These are phyloP conservation scores for Emberiza fucata DNA, from an alignment of 2,113 vertebrate genomes.

Conservation along the genomic window DNA sequence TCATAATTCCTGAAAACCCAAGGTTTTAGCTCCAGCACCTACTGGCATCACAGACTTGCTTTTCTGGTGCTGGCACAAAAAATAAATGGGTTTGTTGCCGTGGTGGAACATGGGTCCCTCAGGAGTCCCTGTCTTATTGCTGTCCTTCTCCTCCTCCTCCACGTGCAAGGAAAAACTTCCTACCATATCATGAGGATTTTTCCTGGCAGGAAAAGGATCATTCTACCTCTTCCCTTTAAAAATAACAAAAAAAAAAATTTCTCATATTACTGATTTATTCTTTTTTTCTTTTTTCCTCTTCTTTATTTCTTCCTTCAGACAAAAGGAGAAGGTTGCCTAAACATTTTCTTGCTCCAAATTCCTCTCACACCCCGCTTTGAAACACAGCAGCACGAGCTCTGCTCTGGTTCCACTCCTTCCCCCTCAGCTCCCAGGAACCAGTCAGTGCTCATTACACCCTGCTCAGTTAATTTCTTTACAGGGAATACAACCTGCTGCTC, in stretches of 20 bases:
- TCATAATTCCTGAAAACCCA: not conserved
- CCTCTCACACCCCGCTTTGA: not conserved
- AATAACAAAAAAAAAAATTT: not conserved
- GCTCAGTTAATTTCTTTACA: not conserved
- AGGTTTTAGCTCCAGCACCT: not conserved
- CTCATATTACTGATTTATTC: not conserved
- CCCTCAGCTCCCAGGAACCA: not conserved
- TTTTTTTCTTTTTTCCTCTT: too few relatives aligned
- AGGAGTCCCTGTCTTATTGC: not conserved
- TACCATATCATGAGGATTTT: not conserved
- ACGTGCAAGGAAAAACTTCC: not conserved
- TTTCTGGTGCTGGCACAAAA: not conserved
- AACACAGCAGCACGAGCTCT: not conserved
- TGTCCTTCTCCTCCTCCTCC: accelerated
- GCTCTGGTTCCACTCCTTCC: not conserved
- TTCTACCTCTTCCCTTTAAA: not conserved
- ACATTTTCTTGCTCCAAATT: not conserved
- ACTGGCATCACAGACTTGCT: not conserved
- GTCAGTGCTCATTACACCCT: not conserved
- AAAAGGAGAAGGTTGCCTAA: not conserved
- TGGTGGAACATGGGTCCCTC: not conserved
- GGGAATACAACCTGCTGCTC: not conserved
- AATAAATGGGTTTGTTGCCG: not conserved
- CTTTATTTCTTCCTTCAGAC: not conserved
- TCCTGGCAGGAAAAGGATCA: not conserved